Percentiles rank a stretch among this genome's conserved stretches.
Conservation (phyloP, 2,797 vertebrate species). For the Gymnopithys bicolor region DNA sequence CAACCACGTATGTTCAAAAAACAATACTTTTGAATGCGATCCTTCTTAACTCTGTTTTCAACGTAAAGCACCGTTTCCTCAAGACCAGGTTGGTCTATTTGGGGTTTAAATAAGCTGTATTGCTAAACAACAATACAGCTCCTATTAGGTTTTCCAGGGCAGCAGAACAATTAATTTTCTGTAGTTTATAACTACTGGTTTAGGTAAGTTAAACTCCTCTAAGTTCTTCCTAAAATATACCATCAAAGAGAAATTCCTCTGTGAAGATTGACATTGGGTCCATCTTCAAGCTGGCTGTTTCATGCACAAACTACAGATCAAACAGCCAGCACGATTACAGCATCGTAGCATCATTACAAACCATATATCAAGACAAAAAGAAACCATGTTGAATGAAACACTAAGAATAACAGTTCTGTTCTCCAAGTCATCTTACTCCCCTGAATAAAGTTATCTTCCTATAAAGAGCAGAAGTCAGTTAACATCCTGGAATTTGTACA, state of each 20-base stretch:
- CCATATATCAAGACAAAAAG: not conserved
- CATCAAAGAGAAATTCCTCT: not conserved
- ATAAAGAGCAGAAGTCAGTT: not conserved
- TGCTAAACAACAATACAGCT: not conserved
- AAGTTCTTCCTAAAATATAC: not conserved
- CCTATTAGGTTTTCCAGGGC: not conserved
- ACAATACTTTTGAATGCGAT: constrained; percentile 71
- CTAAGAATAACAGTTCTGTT: not conserved
- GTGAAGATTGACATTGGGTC: not conserved
- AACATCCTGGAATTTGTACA: not conserved
- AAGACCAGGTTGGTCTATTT: not conserved
- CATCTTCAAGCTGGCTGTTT: constrained; percentile 14
- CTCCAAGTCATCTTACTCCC: not conserved
- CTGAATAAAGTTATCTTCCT: not conserved
- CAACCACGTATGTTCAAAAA: constrained; percentile 75
- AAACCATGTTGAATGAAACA: not conserved
- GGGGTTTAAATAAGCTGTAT: not conserved
- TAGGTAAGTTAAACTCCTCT: not conserved
- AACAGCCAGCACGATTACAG: not conserved
- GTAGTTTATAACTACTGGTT: not conserved
- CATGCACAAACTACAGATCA: constrained; percentile 7
- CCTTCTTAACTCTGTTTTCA: constrained; percentile 55
- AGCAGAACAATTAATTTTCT: not conserved
- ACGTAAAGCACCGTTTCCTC: constrained; percentile 19
- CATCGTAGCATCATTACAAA: not conserved